phyloP scores from a whole-genome alignment of 2,113 vertebrate species.

The Megalops atlanticus region DNA sequence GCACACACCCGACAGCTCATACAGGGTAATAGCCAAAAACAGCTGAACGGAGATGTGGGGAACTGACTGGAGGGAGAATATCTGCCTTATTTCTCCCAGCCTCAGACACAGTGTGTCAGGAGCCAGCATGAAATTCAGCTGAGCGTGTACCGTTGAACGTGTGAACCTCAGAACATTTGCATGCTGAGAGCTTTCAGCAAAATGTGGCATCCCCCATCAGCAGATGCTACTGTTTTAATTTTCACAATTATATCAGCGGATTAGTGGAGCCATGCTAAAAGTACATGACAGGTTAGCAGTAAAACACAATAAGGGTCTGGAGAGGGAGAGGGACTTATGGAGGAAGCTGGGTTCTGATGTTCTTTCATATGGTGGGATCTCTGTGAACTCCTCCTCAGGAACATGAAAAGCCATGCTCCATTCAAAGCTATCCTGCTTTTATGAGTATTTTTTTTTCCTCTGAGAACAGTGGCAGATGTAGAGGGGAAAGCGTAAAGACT shows the following conservation, averaged over 20 bases:
- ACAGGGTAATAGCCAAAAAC: conserved; percentile 67
- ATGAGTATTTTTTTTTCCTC: conserved; percentile 23
- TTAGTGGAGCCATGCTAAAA: background rate
- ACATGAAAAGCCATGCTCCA: conserved; percentile 20
- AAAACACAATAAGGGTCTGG: background rate
- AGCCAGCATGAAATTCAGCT: conserved; percentile 68
- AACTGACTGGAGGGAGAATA: conserved; percentile 65
- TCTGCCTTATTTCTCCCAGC: conserved; percentile 62
- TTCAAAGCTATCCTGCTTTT: conserved; percentile 31
- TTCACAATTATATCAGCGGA: no score
- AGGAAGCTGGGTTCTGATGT: conserved; percentile 41
- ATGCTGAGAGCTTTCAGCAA: no score
- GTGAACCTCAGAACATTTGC: no score
- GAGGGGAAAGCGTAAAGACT: conserved; percentile 50
- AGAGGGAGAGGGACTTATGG: conserved; percentile 19
- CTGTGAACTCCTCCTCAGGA: conserved; percentile 36
- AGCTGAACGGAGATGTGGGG: conserved; percentile 70
- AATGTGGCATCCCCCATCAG: background rate
- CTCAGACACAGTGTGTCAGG: conserved; percentile 52
- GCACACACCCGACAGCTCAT: conserved; percentile 35
- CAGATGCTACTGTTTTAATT: background rate
- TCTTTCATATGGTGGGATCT: conserved; percentile 39
- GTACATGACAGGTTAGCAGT: background rate
- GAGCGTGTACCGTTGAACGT: background rate
- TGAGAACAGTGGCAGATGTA: conserved; percentile 47